Base-by-base conservation (phyloP, 2,888 invertebrate species). In the Coenonympha glycerion region DNA sequence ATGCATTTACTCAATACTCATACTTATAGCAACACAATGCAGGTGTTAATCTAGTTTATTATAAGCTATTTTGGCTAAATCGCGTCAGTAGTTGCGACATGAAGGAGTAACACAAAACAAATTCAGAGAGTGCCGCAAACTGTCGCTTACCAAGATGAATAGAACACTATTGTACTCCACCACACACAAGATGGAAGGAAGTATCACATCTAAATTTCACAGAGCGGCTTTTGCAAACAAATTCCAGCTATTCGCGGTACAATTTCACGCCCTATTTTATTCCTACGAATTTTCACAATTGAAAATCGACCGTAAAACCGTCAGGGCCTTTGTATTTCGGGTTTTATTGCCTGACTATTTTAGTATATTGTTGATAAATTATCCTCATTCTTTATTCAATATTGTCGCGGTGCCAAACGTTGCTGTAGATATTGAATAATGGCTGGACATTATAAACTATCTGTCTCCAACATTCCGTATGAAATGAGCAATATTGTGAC, bases 191-290 rank as follows among this genome's bases (percentile, higher is more conserved):
- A 66, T 68, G 68, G 71, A 68, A 67, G 63, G 66, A 62, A 63
- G 66, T 60, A 60, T 73, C 71, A 73, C 71, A 71, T 70, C 73
- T 71, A 74, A 80, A 79, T 78, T 79, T 76, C 66, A 69, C 70
- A 71, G 68, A 69, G 67, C 63, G 67, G 66, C 68, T 71, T 71
- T 69, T 71, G 73, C 76, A 83, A 85, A 85, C 84, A 86, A 85
- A 84, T 82, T 75, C 73, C 64, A 68, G 68, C 78, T 70, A 76
- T 83, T 79, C 71, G 63, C 65, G 65, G 69, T 71, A 73, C 79
- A 80, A 83, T 86, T 86, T 83, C 78, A 81, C 80, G 85, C 79
- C 75, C 76, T 81, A 86, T 84, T 86, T 84, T 80, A 80, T 70
- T 67, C 66, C 66, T 69, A 72, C 74, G 71, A 77, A 79, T 77